Conservation (phyloP, 2,797 vertebrate species). For the Cheirogaleus major region DNA sequence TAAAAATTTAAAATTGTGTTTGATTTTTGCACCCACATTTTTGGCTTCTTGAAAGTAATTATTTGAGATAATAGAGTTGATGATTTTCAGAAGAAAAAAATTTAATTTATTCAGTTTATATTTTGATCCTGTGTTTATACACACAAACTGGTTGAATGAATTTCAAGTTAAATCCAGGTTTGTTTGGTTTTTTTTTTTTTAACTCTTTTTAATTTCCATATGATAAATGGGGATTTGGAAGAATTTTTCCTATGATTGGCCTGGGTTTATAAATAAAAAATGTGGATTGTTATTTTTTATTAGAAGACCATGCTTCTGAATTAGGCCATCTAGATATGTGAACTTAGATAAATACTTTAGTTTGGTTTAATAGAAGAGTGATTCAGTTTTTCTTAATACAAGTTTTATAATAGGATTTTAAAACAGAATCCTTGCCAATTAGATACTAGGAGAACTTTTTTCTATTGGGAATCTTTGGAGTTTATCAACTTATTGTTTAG, state of each 20-base stretch:
- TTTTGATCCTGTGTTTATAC: not conserved
- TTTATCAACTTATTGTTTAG: slow-evolving; percentile 1
- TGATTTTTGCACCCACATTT: not conserved
- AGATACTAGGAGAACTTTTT: not conserved
- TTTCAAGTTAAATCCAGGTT: not conserved
- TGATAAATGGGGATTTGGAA: not conserved
- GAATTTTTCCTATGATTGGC: not conserved
- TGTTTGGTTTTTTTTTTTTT: not conserved
- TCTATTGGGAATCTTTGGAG: not conserved
- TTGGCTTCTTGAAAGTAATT: not conserved
- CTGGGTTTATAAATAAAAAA: not conserved
- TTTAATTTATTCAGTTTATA: not conserved
- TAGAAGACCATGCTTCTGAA: not conserved
- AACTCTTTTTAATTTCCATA: not conserved
- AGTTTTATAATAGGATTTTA: not conserved
- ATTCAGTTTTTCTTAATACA: not conserved
- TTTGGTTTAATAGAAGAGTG: not conserved
- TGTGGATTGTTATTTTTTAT: not conserved
- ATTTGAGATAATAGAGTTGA: not conserved
- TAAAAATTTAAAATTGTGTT: not conserved
- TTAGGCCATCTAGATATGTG: not conserved
- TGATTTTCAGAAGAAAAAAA: not conserved
- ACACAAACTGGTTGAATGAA: not conserved
- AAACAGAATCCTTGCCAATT: not conserved
- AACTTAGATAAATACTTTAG: not conserved